These are phyloP conservation scores for Zaprionus ornatus DNA, from an alignment of 1,140 invertebrate genomes.

Conservation along the genomic window DNA sequence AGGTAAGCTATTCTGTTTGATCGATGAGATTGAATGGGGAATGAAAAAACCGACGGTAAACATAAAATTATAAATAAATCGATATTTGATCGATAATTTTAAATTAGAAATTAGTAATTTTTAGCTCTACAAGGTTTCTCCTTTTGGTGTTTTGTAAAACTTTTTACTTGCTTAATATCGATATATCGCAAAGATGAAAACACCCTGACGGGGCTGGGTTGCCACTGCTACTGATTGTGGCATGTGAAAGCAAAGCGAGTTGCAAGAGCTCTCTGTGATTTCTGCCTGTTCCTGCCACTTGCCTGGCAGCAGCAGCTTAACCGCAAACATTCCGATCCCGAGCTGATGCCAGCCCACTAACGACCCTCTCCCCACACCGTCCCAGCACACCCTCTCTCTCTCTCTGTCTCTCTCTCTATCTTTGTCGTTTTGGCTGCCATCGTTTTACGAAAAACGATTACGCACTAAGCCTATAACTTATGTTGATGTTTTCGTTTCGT, in stretches of 20 bases:
- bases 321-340: constrained; percentile 19
- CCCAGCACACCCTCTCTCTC: background rate
- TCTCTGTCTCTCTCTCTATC: background rate
- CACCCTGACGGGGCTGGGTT: too few relatives aligned
- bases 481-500: constrained; percentile 81
- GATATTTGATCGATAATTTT: background rate
- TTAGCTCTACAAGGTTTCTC: background rate
- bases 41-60: too few relatives aligned
- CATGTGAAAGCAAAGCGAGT: background rate
- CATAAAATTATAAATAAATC: background rate
- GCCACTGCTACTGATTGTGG: background rate
- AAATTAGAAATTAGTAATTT: background rate
- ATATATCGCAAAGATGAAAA: background rate
- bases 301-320: constrained; percentile 27
- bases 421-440: constrained; percentile 34
- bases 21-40: too few relatives aligned
- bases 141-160: background rate
- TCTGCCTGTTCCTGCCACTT: constrained; percentile 1
- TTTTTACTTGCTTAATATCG: background rate
- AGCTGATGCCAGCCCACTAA: background rate
- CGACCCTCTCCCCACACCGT: background rate
- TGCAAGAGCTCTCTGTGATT: background rate
- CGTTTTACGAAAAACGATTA: constrained; percentile 76
- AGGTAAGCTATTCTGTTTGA: too few relatives aligned
- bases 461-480: constrained; percentile 82